Evolutionary conservation across 2,888 invertebrate species (phyloP).

Genomic region (Chesias legatella): DNA sequence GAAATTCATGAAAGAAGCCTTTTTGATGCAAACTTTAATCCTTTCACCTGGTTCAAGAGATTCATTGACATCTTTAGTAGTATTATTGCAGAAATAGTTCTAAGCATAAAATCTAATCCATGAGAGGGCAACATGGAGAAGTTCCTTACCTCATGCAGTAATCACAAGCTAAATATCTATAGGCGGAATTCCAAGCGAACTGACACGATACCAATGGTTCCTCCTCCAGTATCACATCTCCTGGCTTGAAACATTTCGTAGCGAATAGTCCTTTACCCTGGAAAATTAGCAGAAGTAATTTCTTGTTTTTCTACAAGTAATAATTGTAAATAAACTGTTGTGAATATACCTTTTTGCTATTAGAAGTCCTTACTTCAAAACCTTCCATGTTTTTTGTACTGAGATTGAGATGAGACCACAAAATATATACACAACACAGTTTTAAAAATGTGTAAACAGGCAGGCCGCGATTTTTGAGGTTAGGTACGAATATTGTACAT

Average conservation of each 20-base stretch:
- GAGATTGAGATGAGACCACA: too few species aligned
- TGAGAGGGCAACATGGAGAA: too few species aligned
- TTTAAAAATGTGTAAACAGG: neutral
- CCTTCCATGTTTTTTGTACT: conserved; percentile 53
- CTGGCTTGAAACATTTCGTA: conserved; percentile 82
- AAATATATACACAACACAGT: too few species aligned
- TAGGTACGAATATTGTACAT: neutral
- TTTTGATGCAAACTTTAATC: too few species aligned
- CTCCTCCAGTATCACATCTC: conserved; percentile 92
- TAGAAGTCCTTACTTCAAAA: conserved; percentile 60
- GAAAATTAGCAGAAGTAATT: conserved; percentile 27
- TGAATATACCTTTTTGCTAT: conserved; percentile 60
- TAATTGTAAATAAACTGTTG: conserved; percentile 3
- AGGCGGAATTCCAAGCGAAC: conserved; percentile 95
- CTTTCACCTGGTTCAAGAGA: too few species aligned
- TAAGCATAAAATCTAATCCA: too few species aligned
- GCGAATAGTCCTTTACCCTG: conserved; percentile 94
- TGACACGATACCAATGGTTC: conserved; percentile 93
- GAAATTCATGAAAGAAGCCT: too few species aligned
- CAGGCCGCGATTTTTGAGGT: neutral
- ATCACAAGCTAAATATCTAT: conserved; percentile 93
- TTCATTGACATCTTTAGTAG: too few species aligned
- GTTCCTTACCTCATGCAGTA: conserved; percentile 91
- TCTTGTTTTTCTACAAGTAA: neutral
- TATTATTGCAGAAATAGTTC: too few species aligned